phyloP scores from a whole-genome alignment of 1,140 invertebrate genomes.

The Cherax quadricarinatus region DNA sequence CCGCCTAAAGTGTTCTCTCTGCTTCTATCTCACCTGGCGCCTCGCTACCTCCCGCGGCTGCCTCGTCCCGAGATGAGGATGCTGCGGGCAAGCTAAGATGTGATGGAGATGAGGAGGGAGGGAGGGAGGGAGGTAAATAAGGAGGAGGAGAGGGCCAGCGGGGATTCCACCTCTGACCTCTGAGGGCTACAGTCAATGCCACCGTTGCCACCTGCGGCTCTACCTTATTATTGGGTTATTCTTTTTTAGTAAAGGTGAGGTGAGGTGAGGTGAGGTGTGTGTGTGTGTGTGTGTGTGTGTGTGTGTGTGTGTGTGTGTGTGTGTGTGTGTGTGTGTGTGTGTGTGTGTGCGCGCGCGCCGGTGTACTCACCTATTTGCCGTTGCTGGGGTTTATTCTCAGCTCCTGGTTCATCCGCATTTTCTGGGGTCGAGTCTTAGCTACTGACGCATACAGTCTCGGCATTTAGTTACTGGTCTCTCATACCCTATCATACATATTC shows the following conservation, averaged over 20 bases:
- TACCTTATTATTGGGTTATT: slow-evolving; percentile 49
- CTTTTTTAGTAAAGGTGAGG: neutral
- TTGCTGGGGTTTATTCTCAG: no score
- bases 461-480: no score
- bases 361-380: no score
- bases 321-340: slow-evolving; percentile 30
- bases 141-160: slow-evolving; percentile 42
- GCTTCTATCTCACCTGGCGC: neutral
- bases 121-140: neutral
- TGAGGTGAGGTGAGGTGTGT: neutral
- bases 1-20: slow-evolving; percentile 38
- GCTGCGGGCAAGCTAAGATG: neutral
- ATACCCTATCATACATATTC: no score
- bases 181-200: slow-evolving; percentile 33
- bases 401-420: no score
- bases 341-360: neutral
- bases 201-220: slow-evolving; percentile 44
- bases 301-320: slow-evolving; percentile 22
- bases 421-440: no score
- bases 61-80: neutral
- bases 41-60: slow-evolving; percentile 43
- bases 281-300: neutral
- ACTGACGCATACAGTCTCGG: no score
- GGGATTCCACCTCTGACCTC: slow-evolving; percentile 57
- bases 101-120: neutral